Percentiles rank a stretch among this genome's conserved stretches.
These are phyloP conservation scores for Antheraea yamamai DNA, from an alignment of 2,888 invertebrate species.

Conservation along the genomic window DNA sequence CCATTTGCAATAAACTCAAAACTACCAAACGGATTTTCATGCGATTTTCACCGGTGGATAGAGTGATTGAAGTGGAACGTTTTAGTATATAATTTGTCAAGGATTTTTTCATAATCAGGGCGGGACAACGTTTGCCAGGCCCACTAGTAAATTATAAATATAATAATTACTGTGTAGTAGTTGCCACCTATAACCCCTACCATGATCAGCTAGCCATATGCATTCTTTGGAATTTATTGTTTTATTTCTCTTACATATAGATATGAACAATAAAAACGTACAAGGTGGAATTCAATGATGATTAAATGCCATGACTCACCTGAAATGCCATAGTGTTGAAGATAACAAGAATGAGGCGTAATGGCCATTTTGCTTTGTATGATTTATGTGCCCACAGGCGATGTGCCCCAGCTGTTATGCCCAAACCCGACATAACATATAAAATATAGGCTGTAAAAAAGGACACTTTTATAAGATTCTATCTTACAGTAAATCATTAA, in stretches of 20 bases:
- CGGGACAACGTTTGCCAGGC: too few relatives aligned
- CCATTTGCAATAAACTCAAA: too few relatives aligned
- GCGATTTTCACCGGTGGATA: too few relatives aligned
- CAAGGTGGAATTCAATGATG: background rate
- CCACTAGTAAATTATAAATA: too few relatives aligned
- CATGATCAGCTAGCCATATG: too few relatives aligned
- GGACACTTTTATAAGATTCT: constrained; percentile 15
- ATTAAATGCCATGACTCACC: constrained; percentile 69
- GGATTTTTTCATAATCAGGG: too few relatives aligned
- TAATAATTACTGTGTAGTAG: too few relatives aligned
- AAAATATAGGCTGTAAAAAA: constrained; percentile 84
- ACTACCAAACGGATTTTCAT: too few relatives aligned
- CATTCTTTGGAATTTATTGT: too few relatives aligned
- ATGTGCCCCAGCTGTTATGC: constrained; percentile 98
- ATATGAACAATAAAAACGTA: background rate
- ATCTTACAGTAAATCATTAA: background rate
- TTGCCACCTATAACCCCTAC: too few relatives aligned
- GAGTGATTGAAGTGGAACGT: too few relatives aligned
- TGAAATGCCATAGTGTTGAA: constrained; percentile 96
- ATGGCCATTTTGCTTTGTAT: constrained; percentile 96
- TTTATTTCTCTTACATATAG: background rate
- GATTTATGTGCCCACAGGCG: constrained; percentile 97
- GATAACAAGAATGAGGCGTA: constrained; percentile 88
- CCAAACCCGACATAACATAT: constrained; percentile 91
- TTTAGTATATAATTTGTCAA: too few relatives aligned